phyloP scores from a whole-genome alignment of 2,888 invertebrate genomes.

The Drosophila kanekoi region DNA sequence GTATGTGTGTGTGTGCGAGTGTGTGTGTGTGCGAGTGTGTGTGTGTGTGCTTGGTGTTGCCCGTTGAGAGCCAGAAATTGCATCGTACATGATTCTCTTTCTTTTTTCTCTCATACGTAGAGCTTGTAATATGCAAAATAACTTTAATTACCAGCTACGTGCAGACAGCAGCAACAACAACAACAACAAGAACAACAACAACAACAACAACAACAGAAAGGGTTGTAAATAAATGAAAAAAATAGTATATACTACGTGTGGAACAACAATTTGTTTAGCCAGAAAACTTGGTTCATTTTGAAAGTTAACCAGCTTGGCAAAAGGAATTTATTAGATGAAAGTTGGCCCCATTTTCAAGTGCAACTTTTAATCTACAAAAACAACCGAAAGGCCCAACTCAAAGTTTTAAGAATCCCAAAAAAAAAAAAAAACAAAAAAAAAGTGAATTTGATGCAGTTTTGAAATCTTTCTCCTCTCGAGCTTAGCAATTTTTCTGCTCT shows the following conservation, averaged over 20 bases:
- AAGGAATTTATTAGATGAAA: not conserved
- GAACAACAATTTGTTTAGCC: conserved; percentile 28
- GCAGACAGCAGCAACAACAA: conserved; percentile 27
- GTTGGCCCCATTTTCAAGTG: not conserved
- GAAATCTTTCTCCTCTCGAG: not conserved
- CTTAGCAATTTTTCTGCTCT: not conserved
- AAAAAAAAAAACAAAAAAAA: not conserved
- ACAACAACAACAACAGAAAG: conserved; percentile 10
- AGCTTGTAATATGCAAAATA: conserved; percentile 61
- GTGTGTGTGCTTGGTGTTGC: conserved; percentile 14
- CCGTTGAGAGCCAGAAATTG: conserved; percentile 44
- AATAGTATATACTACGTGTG: conserved; percentile 3
- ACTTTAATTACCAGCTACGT: conserved; percentile 66
- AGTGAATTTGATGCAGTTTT: not conserved
- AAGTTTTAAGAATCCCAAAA: not conserved
- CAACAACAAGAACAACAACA: conserved; percentile 29
- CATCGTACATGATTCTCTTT: conserved; percentile 13
- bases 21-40: not conserved
- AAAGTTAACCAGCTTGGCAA: conserved; percentile 24
- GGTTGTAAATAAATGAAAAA: not conserved
- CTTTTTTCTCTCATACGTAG: conserved; percentile 44
- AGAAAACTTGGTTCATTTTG: conserved; percentile 42
- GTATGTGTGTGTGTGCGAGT: conserved; percentile 23
- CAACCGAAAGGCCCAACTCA: not conserved
- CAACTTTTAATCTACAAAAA: not conserved